These are phyloP conservation scores for Tachysurus fulvidraco DNA, from an alignment of 2,113 vertebrate genomes.

Conservation along the genomic window DNA sequence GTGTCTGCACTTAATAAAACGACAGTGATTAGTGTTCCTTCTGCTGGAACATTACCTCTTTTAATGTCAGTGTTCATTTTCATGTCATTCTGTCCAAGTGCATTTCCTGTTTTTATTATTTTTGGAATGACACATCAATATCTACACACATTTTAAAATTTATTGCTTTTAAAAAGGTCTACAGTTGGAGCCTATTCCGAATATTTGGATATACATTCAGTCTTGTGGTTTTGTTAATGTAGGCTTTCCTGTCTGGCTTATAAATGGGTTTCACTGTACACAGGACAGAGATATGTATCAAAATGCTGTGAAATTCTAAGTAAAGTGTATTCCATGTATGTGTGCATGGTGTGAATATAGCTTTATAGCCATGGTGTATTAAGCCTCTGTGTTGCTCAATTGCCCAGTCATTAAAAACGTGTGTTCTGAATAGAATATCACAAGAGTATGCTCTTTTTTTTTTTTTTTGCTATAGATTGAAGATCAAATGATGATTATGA, in stretches of 20 bases:
- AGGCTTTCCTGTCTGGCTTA: neutral
- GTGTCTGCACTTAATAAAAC: neutral
- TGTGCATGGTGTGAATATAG: neutral
- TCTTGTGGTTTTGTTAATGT: neutral
- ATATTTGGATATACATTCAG: neutral
- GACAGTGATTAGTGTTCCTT: conserved; percentile 4
- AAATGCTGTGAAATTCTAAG: conserved; percentile 6
- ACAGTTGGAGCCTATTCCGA: neutral
- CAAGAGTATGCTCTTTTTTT: neutral
- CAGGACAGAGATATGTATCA: conserved; percentile 2
- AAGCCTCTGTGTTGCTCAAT: neutral
- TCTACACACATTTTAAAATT: conserved; percentile 1
- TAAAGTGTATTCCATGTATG: neutral
- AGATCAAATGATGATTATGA: neutral
- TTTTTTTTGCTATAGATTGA: neutral
- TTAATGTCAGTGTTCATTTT: neutral
- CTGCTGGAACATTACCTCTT: neutral
- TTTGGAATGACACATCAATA: neutral
- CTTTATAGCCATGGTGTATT: neutral
- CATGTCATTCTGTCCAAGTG: neutral
- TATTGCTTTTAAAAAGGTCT: neutral
- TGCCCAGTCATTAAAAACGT: neutral
- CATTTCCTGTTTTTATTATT: conserved; percentile 14
- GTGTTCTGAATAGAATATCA: neutral
- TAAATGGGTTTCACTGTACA: neutral